Percentiles rank a stretch among this genome's conserved stretches.
These are phyloP conservation scores for Nebria brevicollis DNA, from an alignment of 2,888 invertebrate species.

Conservation along the genomic window DNA sequence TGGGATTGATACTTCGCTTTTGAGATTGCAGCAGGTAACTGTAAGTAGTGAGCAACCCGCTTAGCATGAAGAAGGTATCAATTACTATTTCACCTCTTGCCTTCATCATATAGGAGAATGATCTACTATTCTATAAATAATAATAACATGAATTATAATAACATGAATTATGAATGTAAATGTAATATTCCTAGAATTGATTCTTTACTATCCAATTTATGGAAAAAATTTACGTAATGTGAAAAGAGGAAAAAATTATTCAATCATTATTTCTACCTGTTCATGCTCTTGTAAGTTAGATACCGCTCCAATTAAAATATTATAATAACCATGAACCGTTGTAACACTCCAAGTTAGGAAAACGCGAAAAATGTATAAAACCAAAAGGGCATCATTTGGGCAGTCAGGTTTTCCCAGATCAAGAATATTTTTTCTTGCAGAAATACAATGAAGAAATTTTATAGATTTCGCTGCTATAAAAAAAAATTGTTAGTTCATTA, in stretches of 20 bases:
- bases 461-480: constrained; percentile 21
- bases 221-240: too few species aligned
- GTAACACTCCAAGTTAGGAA: constrained; percentile 68
- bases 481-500: neutral
- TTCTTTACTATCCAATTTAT: neutral
- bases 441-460: constrained; percentile 53
- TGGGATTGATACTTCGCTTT: constrained; percentile 63
- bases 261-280: constrained; percentile 59
- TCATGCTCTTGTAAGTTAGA: constrained; percentile 68
- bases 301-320: constrained; percentile 66
- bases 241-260: neutral
- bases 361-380: constrained; percentile 69
- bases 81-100: constrained; percentile 73
- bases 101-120: constrained; percentile 61
- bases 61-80: constrained; percentile 72
- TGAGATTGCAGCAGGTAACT: constrained; percentile 63
- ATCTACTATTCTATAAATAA: constrained; percentile 58
- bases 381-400: constrained; percentile 61
- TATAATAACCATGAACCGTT: constrained; percentile 67
- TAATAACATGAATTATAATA: neutral
- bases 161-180: too few species aligned
- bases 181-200: neutral
- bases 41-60: constrained; percentile 69
- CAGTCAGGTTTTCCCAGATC: constrained; percentile 63
- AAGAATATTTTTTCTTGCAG: constrained; percentile 57